These are phyloP conservation scores for Stomorhina lunata DNA, from an alignment of 2,888 invertebrate species.

Conservation along the genomic window DNA sequence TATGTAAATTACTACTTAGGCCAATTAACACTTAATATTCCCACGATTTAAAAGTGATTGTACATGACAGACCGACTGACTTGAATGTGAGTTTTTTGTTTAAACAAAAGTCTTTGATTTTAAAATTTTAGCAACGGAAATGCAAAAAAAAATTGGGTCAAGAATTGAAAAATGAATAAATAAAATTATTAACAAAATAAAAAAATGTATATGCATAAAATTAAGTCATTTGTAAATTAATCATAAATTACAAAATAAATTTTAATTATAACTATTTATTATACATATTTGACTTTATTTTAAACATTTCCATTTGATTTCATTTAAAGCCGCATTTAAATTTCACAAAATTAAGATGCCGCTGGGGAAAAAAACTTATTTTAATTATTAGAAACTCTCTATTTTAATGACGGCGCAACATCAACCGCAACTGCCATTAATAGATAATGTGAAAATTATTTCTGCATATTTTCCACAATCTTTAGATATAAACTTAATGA, in stretches of 20 bases:
- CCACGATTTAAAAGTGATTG: constrained; percentile 11
- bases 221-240: background rate
- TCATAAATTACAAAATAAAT: background rate
- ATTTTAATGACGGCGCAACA: constrained; percentile 33
- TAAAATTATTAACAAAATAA: background rate
- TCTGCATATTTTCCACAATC: constrained; percentile 49
- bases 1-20: background rate
- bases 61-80: background rate
- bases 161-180: constrained; percentile 34
- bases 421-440: constrained; percentile 30
- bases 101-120: constrained; percentile 1
- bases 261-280: too few relatives aligned
- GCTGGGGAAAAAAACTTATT: background rate
- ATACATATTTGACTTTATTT: too few relatives aligned
- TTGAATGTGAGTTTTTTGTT: too few relatives aligned
- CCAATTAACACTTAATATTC: too few relatives aligned
- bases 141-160: constrained; percentile 50
- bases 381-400: constrained; percentile 52
- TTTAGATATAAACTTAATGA: constrained; percentile 10
- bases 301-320: background rate
- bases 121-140: constrained; percentile 41
- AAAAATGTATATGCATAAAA: too few relatives aligned
- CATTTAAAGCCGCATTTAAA: background rate
- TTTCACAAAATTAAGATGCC: background rate
- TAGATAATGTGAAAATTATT: constrained; percentile 46